Conservation (phyloP, 2,888 invertebrate species). For the Meteorus colon region DNA sequence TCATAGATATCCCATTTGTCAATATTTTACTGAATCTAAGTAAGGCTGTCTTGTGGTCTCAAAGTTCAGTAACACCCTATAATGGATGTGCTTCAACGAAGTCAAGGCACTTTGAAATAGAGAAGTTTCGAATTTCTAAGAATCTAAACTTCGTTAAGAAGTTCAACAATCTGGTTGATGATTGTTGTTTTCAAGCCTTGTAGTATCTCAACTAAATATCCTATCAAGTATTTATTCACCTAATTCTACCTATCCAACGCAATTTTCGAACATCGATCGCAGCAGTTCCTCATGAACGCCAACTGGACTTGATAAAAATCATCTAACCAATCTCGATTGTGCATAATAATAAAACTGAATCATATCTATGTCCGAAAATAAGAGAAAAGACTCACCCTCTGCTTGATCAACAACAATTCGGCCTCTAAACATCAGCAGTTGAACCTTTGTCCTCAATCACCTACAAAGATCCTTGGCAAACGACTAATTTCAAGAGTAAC, state of each 20-base stretch:
- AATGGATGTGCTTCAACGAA: neutral
- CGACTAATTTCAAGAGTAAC: neutral
- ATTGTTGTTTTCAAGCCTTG: neutral
- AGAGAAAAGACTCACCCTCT: no score
- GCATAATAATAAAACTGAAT: neutral
- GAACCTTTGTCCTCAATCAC: neutral
- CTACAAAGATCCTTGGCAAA: neutral
- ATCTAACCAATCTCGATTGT: neutral
- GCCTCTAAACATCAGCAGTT: no score
- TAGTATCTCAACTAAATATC: neutral
- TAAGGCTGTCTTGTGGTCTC: neutral
- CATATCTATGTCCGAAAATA: no score
- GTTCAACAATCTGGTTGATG: neutral
- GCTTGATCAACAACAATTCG: neutral
- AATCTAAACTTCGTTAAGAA: neutral
- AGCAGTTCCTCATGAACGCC: neutral
- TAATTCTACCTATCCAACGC: neutral
- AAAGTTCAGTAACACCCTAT: neutral
- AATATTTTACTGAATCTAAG: neutral
- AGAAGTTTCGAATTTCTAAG: constrained; percentile 2
- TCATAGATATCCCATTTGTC: constrained; percentile 45
- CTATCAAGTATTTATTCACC: neutral
- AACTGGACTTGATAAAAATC: neutral
- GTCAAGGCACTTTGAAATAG: neutral
- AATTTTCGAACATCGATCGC: no score